Percentiles rank a stretch among this genome's conserved stretches.
phyloP scores from a whole-genome alignment of 2,797 vertebrate species.

The Podarcis siculus region DNA sequence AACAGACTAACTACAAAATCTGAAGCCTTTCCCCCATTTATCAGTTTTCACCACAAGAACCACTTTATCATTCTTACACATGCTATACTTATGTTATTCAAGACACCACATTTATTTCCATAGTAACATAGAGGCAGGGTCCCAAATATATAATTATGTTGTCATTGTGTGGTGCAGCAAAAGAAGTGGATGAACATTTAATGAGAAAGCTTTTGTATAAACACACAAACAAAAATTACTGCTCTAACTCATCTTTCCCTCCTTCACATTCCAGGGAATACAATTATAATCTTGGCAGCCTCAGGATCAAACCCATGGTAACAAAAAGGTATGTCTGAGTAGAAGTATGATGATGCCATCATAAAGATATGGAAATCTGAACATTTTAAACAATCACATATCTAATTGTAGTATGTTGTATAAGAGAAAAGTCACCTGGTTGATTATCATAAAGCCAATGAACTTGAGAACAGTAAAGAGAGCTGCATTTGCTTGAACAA shows the following conservation, averaged over 20 bases:
- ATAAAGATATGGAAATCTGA: neutral
- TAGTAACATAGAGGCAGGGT: conserved; percentile 62
- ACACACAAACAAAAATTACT: conserved; percentile 55
- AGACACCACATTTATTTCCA: conserved; percentile 64
- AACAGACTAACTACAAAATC: conserved; percentile 16
- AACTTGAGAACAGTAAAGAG: neutral
- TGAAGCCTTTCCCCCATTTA: neutral
- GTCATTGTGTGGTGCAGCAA: conserved; percentile 50
- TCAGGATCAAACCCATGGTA: conserved; percentile 27
- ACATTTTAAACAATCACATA: neutral
- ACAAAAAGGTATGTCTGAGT: neutral
- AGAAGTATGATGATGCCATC: neutral
- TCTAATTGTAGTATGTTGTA: neutral
- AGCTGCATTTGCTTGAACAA: neutral
- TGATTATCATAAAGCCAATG: conserved; percentile 11
- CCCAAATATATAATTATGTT: conserved; percentile 64
- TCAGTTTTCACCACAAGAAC: conserved; percentile 43
- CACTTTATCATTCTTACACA: conserved; percentile 47
- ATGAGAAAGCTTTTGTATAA: conserved; percentile 60
- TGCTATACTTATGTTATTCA: conserved; percentile 49
- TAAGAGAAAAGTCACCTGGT: neutral
- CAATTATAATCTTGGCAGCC: conserved; percentile 13
- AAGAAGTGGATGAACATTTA: conserved; percentile 56
- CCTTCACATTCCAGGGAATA: conserved; percentile 16
- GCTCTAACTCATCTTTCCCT: conserved; percentile 26